Evolutionary conservation across 2,797 vertebrate species (phyloP).

Genomic region (Loriculus beryllinus): DNA sequence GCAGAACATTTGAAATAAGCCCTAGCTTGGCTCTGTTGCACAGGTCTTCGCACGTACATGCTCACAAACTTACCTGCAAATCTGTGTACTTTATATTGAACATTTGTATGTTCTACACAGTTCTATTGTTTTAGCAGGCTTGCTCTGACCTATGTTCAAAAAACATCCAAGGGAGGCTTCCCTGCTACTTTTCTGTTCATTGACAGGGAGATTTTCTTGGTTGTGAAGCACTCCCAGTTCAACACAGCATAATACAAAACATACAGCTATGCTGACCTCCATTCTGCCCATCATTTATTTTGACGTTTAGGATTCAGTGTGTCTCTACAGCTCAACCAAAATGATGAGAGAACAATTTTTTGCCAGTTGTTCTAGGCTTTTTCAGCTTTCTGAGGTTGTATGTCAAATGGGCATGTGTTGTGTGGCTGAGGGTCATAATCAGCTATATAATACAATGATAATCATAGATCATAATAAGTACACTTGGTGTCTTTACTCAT

Average conservation of each 20-base stretch:
- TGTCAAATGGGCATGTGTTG: neutral
- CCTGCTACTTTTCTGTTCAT: neutral
- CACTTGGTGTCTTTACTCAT: neutral
- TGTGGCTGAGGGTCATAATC: neutral
- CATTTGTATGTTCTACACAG: neutral
- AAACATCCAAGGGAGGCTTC: neutral
- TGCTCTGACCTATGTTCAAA: neutral
- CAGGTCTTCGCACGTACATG: neutral
- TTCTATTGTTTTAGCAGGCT: neutral
- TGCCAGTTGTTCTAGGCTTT: neutral
- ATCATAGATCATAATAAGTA: neutral
- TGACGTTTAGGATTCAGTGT: neutral
- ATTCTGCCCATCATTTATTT: neutral
- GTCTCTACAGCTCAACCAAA: neutral
- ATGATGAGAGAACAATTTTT: neutral
- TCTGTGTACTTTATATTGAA: neutral
- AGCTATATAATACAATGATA: neutral
- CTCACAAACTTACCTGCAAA: neutral
- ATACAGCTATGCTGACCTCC: rapidly evolving
- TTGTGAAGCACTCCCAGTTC: neutral
- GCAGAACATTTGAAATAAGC: neutral
- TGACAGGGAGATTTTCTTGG: neutral
- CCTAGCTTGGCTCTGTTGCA: neutral
- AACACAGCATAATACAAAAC: neutral
- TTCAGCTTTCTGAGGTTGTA: neutral